Evolutionary conservation across 1,140 invertebrate genomes (phyloP).

Genomic region (Parapsyche elsis): DNA sequence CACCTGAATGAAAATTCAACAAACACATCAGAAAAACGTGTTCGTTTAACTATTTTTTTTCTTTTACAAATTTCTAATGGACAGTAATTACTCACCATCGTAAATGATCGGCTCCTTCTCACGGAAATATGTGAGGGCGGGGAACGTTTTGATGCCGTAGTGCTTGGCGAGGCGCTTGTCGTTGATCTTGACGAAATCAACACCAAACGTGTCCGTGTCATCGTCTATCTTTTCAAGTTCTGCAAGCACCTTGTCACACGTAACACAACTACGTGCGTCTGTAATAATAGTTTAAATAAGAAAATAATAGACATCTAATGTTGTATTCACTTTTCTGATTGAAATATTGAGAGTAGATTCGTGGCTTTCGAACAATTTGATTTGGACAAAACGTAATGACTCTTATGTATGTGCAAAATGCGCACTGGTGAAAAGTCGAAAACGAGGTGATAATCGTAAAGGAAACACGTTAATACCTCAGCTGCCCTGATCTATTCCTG

Average conservation of each 20-base stretch:
- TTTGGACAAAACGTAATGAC: too few species aligned
- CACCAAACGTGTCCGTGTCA: slow-evolving; percentile 92
- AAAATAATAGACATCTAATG: too few species aligned
- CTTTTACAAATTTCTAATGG: too few species aligned
- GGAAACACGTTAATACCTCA: slow-evolving; percentile 1
- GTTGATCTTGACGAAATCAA: slow-evolving; percentile 95
- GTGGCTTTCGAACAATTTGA: too few species aligned
- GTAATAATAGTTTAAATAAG: slow-evolving; percentile 59
- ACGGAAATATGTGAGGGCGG: slow-evolving; percentile 92
- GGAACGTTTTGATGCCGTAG: slow-evolving; percentile 93
- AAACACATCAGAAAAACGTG: too few species aligned
- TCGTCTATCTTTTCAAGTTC: slow-evolving; percentile 95
- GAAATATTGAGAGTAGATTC: too few species aligned
- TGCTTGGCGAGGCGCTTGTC: slow-evolving; percentile 95
- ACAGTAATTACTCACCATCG: slow-evolving; percentile 73
- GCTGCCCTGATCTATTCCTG: slow-evolving; percentile 16
- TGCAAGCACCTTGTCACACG: slow-evolving; percentile 89
- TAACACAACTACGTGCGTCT: slow-evolving; percentile 92
- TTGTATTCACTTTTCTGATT: too few species aligned
- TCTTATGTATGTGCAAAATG: background rate
- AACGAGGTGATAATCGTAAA: slow-evolving; percentile 12
- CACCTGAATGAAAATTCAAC: slow-evolving; percentile 74
- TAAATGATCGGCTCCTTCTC: slow-evolving; percentile 94
- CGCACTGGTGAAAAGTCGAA: background rate
- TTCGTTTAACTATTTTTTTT: too few species aligned